phyloP scores from a whole-genome alignment of 2,888 invertebrate genomes.

The Megalurothrips usitatus region DNA sequence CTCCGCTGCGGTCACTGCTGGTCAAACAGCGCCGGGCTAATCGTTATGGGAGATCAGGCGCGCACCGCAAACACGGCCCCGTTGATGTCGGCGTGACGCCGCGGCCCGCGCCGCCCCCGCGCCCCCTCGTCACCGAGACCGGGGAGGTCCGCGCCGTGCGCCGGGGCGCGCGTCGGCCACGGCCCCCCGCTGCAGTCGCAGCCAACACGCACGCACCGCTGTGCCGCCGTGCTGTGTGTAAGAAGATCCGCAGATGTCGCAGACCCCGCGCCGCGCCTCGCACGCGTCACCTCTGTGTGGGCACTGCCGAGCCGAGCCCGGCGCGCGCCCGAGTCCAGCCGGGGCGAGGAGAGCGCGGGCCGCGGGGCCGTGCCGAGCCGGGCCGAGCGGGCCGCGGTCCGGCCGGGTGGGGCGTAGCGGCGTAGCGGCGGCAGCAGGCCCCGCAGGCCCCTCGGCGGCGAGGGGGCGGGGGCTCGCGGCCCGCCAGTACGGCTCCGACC shows the following conservation, averaged over 20 bases:
- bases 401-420: background rate
- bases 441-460: background rate
- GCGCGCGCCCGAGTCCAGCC: background rate
- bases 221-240: no score
- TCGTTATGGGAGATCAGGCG: background rate
- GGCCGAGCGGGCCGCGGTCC: background rate
- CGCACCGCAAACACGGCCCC: background rate
- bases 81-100: background rate
- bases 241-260: no score
- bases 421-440: background rate
- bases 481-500: constrained; percentile 11
- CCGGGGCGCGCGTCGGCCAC: background rate
- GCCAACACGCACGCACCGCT: no score
- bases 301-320: background rate
- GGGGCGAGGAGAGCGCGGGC: background rate
- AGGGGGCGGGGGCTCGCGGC: background rate
- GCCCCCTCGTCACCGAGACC: no score
- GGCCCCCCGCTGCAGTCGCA: background rate
- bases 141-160: no score
- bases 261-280: no score
- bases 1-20: background rate
- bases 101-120: background rate
- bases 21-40: background rate
- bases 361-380: background rate
- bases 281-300: no score